phyloP scores from a whole-genome alignment of 2,113 vertebrate genomes.

The Python bivittatus region DNA sequence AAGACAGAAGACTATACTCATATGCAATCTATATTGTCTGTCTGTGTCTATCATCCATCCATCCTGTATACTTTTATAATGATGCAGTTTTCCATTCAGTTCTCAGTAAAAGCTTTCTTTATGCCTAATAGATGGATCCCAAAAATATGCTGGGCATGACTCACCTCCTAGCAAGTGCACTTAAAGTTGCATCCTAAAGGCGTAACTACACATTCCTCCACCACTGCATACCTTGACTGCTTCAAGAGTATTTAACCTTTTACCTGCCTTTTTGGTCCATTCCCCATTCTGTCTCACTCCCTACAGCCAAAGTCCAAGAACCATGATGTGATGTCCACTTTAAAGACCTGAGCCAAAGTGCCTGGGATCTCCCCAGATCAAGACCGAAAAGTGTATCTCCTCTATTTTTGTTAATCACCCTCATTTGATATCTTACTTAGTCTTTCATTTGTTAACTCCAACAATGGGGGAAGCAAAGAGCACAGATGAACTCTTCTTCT shows the following conservation, averaged over 20 bases:
- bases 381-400: not conserved
- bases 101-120: not conserved
- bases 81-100: constrained; percentile 26
- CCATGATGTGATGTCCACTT: not conserved
- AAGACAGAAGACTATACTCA: not conserved
- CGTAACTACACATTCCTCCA: not conserved
- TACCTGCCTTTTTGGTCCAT: not conserved
- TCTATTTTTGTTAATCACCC: not conserved
- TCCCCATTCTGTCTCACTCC: not conserved
- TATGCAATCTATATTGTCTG: not conserved
- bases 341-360: not conserved
- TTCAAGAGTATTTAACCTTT: not conserved
- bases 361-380: not conserved
- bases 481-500: not conserved
- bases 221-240: not conserved
- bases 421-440: not conserved
- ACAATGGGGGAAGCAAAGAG: not conserved
- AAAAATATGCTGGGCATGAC: not conserved
- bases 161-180: not conserved
- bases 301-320: not conserved
- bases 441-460: too few species aligned
- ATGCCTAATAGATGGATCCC: not conserved
- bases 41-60: not conserved
- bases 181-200: not conserved
- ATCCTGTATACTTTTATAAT: not conserved